phyloP scores from a whole-genome alignment of 1,140 invertebrate species.

The Cotesia typhae region DNA sequence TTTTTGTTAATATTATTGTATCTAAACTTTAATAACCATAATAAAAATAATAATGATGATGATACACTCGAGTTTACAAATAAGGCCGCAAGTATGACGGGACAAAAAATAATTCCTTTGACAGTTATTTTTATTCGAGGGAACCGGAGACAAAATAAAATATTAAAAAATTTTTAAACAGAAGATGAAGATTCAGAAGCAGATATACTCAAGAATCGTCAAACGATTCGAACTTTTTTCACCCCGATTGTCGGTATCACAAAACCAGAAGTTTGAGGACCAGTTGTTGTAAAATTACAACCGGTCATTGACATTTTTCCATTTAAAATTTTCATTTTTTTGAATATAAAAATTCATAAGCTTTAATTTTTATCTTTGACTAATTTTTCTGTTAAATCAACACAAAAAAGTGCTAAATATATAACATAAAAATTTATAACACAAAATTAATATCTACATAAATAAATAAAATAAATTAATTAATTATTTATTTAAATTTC shows the following conservation, averaged over 20 bases:
- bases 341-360: neutral
- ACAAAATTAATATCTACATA: too few species aligned
- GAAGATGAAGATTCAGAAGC: constrained; percentile 20
- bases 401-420: too few species aligned
- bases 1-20: neutral
- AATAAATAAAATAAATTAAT: too few species aligned
- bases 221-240: constrained; percentile 9
- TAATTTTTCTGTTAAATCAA: too few species aligned
- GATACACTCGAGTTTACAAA: constrained; percentile 11
- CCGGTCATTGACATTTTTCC: neutral
- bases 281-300: constrained; percentile 6
- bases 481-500: too few species aligned
- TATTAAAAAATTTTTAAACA: neutral
- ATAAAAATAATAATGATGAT: neutral
- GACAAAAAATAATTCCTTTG: constrained; percentile 3
- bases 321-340: neutral
- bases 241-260: neutral
- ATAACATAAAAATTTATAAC: too few species aligned
- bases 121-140: constrained; percentile 21
- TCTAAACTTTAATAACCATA: too few species aligned
- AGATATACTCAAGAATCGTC: neutral
- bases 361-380: too few species aligned
- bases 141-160: constrained; percentile 1
- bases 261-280: constrained; percentile 20
- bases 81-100: constrained; percentile 2